These are phyloP conservation scores for Drosophila mimica DNA, from an alignment of 2,888 invertebrate species.

Conservation along the genomic window DNA sequence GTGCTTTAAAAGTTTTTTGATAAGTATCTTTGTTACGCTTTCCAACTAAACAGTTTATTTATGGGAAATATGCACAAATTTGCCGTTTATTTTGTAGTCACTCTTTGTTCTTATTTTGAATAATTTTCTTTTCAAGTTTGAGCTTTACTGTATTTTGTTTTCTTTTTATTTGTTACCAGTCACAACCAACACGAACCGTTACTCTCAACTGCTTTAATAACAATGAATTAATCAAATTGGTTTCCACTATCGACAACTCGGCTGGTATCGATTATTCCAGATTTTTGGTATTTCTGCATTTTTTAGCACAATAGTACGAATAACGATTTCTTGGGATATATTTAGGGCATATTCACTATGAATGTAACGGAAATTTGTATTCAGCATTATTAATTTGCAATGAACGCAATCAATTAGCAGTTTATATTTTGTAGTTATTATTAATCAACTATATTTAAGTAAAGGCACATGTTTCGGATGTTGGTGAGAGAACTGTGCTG, in stretches of 20 bases:
- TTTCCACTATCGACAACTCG: conserved; percentile 7
- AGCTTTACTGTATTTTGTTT: neutral
- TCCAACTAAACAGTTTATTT: neutral
- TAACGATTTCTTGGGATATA: neutral
- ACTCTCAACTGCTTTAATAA: conserved; percentile 33
- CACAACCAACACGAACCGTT: conserved; percentile 35
- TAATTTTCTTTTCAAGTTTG: neutral
- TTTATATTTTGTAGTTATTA: neutral
- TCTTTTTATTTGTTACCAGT: conserved; percentile 4
- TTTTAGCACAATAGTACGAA: neutral
- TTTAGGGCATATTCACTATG: neutral
- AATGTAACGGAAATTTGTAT: neutral
- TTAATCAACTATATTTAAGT: neutral
- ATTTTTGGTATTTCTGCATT: neutral
- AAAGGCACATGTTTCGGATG: neutral
- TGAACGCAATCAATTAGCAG: neutral
- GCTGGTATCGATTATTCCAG: conserved; percentile 1
- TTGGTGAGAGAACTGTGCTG: neutral
- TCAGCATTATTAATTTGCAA: neutral
- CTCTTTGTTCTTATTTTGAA: neutral
- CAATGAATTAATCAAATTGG: conserved; percentile 27
- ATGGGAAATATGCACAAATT: neutral
- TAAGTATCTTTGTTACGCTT: neutral
- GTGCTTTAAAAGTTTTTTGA: neutral
- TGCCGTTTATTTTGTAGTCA: neutral